These are phyloP conservation scores for Orthosia cruda DNA, from an alignment of 2,888 invertebrate species.

Conservation along the genomic window DNA sequence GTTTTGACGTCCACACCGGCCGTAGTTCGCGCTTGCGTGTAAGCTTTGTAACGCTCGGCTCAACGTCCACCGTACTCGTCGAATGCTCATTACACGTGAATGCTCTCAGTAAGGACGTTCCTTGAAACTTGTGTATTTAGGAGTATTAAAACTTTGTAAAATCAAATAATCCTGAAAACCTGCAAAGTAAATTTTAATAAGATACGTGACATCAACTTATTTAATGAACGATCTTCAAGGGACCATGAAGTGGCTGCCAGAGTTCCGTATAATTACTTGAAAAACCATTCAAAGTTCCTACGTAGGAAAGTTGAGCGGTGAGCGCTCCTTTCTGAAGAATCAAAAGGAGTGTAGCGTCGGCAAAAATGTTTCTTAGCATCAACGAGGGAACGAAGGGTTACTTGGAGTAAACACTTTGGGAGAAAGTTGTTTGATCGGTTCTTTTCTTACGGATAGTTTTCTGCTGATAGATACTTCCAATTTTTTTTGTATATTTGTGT, in stretches of 20 bases:
- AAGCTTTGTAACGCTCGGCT: too few relatives aligned
- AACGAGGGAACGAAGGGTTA: constrained; percentile 52
- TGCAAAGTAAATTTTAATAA: constrained; percentile 69
- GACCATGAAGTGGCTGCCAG: constrained; percentile 52
- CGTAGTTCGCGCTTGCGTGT: too few relatives aligned
- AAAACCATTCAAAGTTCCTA: constrained; percentile 64
- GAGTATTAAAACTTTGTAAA: not conserved
- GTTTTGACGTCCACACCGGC: too few relatives aligned
- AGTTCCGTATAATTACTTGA: constrained; percentile 66
- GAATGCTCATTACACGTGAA: too few relatives aligned
- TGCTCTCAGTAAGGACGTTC: too few relatives aligned
- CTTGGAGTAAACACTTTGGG: constrained; percentile 51
- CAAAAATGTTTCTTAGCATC: constrained; percentile 52
- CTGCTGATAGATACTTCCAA: constrained; percentile 6
- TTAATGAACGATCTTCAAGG: constrained; percentile 68
- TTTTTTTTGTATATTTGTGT: constrained; percentile 1
- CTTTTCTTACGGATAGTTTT: constrained; percentile 43
- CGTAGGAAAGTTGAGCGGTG: constrained; percentile 50
- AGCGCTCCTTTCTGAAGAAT: constrained; percentile 54
- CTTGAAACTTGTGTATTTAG: not conserved
- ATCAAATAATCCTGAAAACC: constrained; percentile 22
- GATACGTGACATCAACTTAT: constrained; percentile 68
- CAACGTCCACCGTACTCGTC: too few relatives aligned
- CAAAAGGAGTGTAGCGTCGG: constrained; percentile 59
- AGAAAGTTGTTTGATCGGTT: constrained; percentile 48